Evolutionary conservation across 1,140 invertebrate genomes (phyloP), one percentile per base, ranked within the genome.

Genomic region (Callitettix versicolor): DNA sequence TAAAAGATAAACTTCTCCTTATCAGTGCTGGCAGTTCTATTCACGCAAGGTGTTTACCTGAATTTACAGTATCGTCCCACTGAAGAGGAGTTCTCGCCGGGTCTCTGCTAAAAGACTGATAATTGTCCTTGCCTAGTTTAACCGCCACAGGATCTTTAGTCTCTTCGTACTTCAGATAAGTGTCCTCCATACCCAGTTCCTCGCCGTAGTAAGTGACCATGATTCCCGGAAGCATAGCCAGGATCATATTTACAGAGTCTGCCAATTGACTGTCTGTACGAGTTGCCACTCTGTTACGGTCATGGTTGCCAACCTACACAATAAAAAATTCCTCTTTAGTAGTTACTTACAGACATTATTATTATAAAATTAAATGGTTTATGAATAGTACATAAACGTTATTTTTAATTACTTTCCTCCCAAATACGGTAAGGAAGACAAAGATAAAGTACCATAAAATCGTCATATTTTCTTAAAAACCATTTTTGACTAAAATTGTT

Each of bases 161-260:
- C 58, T 78, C 72, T 53, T 75, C 71, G 70, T 71, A 79, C 42
- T 68, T 71, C 0, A 84, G 68, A 47, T 64, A 68, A 0, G 74
- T 73, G 71, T 89, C 77, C 3, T 75, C 26, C 26, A 30, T 30
- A 30, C 26, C 26, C 9, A 30, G 26, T 9, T 30, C 26, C 9
- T 30, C 26, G 1, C 84, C 88, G 68, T 88, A 82, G 65, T 90
- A 91, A 47, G 80, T 80, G 0, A 88, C 75, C 1, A 79, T 72
- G 6, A 76, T 79, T 7, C 90, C 90, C 14, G 87, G 86, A 18
- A 92, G 67, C 3, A 88, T 70, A 56, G 87, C 67, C 4, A 79
- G 71, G 33, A 93, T 63, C 77, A 88, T 87, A 59, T 85, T 82
- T 61, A 88, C 73, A 9, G 78, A 80, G 67, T 90, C 87, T 0